These are phyloP conservation scores for Atherinosoma microstoma DNA, from an alignment of 2,797 vertebrate species.

Conservation along the genomic window DNA sequence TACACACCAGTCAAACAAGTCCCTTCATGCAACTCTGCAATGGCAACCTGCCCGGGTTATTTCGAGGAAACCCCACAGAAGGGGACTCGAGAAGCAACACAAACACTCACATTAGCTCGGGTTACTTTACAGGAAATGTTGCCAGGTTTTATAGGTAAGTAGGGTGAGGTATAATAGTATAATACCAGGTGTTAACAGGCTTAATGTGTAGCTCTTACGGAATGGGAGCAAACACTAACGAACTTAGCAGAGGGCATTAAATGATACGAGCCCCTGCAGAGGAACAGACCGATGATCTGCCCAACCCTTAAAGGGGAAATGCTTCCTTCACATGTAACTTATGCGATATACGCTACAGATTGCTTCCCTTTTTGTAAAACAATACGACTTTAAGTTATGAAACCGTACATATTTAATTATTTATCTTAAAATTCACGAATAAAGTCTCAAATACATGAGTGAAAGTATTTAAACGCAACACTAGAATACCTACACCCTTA, in stretches of 20 bases:
- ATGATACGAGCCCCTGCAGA: not conserved
- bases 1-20: not conserved
- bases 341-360: not conserved
- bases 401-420: too few species aligned
- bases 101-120: not conserved
- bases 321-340: not conserved
- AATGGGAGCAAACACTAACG: not conserved
- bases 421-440: too few species aligned
- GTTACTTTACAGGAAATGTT: not conserved
- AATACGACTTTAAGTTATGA: too few species aligned
- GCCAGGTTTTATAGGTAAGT: not conserved
- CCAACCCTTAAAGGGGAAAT: not conserved
- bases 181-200: not conserved
- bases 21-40: fast-evolving
- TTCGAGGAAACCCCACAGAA: not conserved
- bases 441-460: not conserved
- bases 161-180: not conserved
- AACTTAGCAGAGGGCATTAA: not conserved
- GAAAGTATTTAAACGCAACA: conserved; percentile 13
- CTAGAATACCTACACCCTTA: not conserved
- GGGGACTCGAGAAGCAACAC: not conserved
- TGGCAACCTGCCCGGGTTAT: conserved; percentile 1
- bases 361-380: not conserved
- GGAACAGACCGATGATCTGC: not conserved
- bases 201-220: not conserved